Conservation (phyloP, 2,888 invertebrate species). For the Pristionchus arcanus region DNA sequence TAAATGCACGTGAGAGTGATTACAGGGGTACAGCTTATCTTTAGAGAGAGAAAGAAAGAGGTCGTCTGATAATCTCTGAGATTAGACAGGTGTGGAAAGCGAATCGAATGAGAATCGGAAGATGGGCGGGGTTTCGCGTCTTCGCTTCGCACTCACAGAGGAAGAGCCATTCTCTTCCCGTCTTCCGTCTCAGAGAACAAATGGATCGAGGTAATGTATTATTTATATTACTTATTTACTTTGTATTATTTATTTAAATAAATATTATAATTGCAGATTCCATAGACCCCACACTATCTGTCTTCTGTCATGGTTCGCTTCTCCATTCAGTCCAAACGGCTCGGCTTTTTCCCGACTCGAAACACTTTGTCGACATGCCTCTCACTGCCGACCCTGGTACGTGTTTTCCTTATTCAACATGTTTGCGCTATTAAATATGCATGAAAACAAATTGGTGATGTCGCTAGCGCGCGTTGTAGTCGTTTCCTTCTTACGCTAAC, state of each 20-base stretch:
- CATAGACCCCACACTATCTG: slow-evolving; percentile 76
- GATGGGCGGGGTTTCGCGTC: slow-evolving; percentile 14
- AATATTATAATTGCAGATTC: not conserved
- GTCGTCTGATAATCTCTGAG: not conserved
- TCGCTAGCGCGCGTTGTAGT: too few species aligned
- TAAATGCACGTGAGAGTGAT: not conserved
- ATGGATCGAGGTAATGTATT: too few species aligned
- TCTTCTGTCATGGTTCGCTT: slow-evolving; percentile 85
- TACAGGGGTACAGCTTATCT: not conserved
- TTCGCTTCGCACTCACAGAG: slow-evolving; percentile 76
- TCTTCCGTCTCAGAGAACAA: too few species aligned
- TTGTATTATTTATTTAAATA: too few species aligned
- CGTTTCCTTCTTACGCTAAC: too few species aligned
- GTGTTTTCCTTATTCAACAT: too few species aligned
- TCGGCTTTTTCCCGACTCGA: slow-evolving; percentile 88
- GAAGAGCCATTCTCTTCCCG: too few species aligned
- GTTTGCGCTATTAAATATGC: too few species aligned
- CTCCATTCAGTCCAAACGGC: slow-evolving; percentile 87
- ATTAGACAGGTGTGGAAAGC: too few species aligned
- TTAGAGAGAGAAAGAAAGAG: not conserved
- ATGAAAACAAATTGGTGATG: too few species aligned
- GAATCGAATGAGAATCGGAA: slow-evolving; percentile 19
- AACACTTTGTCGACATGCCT: slow-evolving; percentile 89
- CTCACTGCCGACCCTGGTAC: slow-evolving; percentile 83
- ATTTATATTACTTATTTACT: too few species aligned